Evolutionary conservation across 2,888 invertebrate species (phyloP), one percentile per base, ranked within the genome.

Genomic region (Parascotia fuliginaria): DNA sequence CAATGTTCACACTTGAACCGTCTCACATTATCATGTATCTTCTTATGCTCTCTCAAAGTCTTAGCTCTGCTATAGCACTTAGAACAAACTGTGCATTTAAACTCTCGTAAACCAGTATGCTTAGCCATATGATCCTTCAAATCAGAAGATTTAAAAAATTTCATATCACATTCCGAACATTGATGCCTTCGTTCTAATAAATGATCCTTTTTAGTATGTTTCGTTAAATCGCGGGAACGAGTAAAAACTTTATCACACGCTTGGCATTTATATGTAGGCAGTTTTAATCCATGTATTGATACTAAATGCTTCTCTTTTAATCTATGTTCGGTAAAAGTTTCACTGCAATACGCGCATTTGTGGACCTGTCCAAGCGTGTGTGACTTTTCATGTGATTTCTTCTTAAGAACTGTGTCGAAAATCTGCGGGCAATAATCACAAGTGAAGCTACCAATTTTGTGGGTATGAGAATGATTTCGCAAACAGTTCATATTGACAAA

Each of bases 151-250:
- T 12, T 15, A 13, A 39, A 42, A 50, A 79, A 81, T 1, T 66
- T 71, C 64, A 79, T 87, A 2, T 82, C 83, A 28, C 91, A 90
- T 0, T 79, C 59, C 0, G 70, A 58, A 38, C 90, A 90, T 2
- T 75, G 71, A 29, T 81, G 78, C 5, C 68, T 55, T 3, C 74
- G 71, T 28, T 77, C 77, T 61, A 66, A 14, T 1, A 65, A 42
- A 69, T 81, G 66, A 9, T 66, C 48, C 29, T 37, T 55, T 39
- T 54, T 60, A 0, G 52, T 43, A 34, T 64, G 70, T 0, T 48
- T 5, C 1, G 36, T 42, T 14, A 55, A 27, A 3, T 24, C 24
- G 7, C 24, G 24, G 7, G 24, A 7, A 24, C 7, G 7, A 3
- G 32, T 31, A 15, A 39, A 73, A 9, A 12, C 27, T 4, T 15